A percentile compares a stretch with the other conserved stretches of the same genome.
phyloP scores from a whole-genome alignment of 2,113 vertebrate genomes.

The Beaufortia kweichowensis region DNA sequence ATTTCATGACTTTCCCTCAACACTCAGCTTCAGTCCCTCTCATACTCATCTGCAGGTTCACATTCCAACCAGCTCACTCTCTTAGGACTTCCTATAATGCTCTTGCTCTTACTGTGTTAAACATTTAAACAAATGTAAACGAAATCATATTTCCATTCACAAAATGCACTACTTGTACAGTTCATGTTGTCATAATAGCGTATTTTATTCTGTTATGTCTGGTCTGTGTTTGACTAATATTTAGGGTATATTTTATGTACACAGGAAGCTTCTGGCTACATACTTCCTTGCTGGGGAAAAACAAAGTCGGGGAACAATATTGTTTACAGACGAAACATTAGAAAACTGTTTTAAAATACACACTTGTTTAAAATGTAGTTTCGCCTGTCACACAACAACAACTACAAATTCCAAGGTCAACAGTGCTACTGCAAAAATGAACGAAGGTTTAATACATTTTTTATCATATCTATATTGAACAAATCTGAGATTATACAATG shows the following conservation, averaged over 20 bases:
- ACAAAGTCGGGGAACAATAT: neutral
- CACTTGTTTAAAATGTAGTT: too few relatives aligned
- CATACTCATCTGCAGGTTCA: neutral
- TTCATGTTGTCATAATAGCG: neutral
- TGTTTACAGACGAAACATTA: neutral
- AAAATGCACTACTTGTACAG: neutral
- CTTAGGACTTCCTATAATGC: neutral
- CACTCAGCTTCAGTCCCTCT: neutral
- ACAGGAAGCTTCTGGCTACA: conserved; percentile 15
- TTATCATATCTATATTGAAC: too few relatives aligned
- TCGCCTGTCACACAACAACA: too few relatives aligned
- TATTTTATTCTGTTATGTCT: neutral
- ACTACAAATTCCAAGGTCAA: too few relatives aligned
- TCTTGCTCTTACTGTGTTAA: neutral
- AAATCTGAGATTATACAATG: too few relatives aligned
- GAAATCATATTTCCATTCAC: neutral
- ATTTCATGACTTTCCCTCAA: conserved; percentile 3
- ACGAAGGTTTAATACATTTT: too few relatives aligned
- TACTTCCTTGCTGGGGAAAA: conserved; percentile 2
- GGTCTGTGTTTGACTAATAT: neutral
- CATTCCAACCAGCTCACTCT: conserved; percentile 29
- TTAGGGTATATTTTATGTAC: neutral
- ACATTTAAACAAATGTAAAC: neutral
- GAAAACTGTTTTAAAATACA: too few relatives aligned
- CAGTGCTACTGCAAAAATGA: too few relatives aligned